phyloP scores from a whole-genome alignment of 2,797 vertebrate species.

The Anisognathus igniventris region DNA sequence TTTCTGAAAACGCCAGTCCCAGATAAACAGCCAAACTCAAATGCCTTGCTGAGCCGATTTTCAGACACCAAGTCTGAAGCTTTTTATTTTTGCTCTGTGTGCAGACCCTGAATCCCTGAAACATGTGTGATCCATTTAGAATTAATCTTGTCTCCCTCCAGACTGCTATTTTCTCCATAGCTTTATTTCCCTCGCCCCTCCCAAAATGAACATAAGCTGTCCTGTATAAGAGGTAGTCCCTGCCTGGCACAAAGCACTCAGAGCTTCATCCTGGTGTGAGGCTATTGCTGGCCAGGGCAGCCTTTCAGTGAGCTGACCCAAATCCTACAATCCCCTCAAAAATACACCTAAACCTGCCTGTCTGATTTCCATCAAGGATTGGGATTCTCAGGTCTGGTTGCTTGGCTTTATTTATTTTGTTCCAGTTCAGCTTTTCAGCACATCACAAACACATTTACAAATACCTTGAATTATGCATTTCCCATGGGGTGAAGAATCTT shows the following conservation, averaged over 20 bases:
- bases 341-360: neutral
- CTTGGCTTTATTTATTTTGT: constrained; percentile 27
- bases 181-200: neutral
- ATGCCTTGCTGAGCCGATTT: neutral
- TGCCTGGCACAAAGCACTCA: neutral
- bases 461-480: constrained; percentile 55
- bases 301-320: neutral
- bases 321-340: neutral
- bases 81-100: neutral
- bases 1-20: neutral
- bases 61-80: neutral
- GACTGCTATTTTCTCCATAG: neutral
- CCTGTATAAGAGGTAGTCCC: neutral
- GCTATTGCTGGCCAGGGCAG: neutral
- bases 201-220: neutral
- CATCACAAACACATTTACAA: constrained; percentile 45
- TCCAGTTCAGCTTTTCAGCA: constrained; percentile 48
- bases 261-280: neutral
- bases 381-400: constrained; percentile 4
- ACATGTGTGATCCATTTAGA: neutral
- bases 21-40: neutral
- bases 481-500: constrained; percentile 18
- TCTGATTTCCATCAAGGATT: constrained; percentile 23
- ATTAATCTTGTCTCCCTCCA: neutral
- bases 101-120: neutral